Base-by-base conservation (phyloP, 2,797 vertebrate genomes). In the Ceryle rudis region DNA sequence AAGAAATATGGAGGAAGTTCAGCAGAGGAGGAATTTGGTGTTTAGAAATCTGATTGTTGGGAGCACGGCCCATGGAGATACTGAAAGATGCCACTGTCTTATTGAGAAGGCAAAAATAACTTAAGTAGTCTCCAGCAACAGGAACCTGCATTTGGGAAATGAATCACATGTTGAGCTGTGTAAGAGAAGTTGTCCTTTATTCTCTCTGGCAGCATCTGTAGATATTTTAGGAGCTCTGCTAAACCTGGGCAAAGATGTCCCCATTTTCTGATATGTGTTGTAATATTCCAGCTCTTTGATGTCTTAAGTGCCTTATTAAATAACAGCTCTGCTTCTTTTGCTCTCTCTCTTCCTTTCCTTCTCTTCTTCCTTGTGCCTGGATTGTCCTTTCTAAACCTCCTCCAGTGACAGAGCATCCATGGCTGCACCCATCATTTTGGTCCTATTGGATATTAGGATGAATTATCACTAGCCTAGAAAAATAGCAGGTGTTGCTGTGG, bases 141-240 rank as follows among this genome's bases (percentile, higher is more conserved):
- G 55, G 26, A 57, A 19, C 39, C 69, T 4, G 2, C 51, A 23
- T 61, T 81, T 4, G 21, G 35, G 55, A 92, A 91, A 85, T 10
- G 33, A 67, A 49, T 62, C 57, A 60, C 14, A 71, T 74, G 51
- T 26, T 54, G 79, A 94, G 57, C 47, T 84, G 33, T 2, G 0
- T 58, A 89, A 75, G 26, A 72, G 64, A 77, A 85, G 41, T 9
- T 87, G 25, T 71, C 20, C 58, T 83, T 78, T 89, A 13, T 92
- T 81, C 17, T 86, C 84, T 81, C 29, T 51, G 35, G 52, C 67
- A 89, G 15, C 4, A 2, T 46, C 33, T 86, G 35, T 67, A 70
- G n/a, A 14, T 93, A 66, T 93, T 96, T 90, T 83, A 94, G 90
- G 80, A 77, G 20, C 15, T 74, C 52, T 82, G 60, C 64, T 84